Percentiles rank a stretch among this genome's conserved stretches.
phyloP scores from a whole-genome alignment of 1,140 invertebrate species.

The Macrotrachela quadricornifera region DNA sequence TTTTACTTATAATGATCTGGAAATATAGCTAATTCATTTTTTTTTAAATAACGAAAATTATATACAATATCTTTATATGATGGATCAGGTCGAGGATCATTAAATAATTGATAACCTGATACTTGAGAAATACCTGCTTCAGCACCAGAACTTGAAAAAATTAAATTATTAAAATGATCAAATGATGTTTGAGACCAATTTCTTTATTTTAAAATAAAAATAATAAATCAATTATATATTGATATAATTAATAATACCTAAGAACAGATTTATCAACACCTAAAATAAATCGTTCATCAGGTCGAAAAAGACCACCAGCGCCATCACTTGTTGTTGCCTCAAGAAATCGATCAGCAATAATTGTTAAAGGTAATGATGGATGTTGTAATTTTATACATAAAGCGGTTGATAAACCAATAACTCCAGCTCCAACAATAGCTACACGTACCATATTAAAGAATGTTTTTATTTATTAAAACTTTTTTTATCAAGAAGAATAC shows the following conservation, averaged over 20 bases:
- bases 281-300: conserved; percentile 39
- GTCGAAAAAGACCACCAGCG: conserved; percentile 63
- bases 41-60: conserved; percentile 42
- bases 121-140: conserved; percentile 46
- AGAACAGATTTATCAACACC: conserved; percentile 42
- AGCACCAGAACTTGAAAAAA: conserved; percentile 37
- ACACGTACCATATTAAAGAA: not conserved
- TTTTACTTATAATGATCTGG: conserved; percentile 49
- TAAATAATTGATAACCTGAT: conserved; percentile 45
- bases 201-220: conserved; percentile 25
- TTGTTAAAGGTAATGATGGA: conserved; percentile 42
- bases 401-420: conserved; percentile 29
- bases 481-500: too few relatives aligned
- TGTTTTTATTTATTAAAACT: too few relatives aligned
- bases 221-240: conserved; percentile 40
- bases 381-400: conserved; percentile 34
- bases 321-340: conserved; percentile 56
- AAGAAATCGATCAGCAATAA: conserved; percentile 58
- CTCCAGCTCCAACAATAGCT: conserved; percentile 21
- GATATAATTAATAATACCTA: too few relatives aligned
- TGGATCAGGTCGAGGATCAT: conserved; percentile 35
- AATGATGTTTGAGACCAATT: conserved; percentile 57
- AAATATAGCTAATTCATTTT: conserved; percentile 45
- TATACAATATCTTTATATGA: conserved; percentile 51
- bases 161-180: conserved; percentile 47